Base-by-base conservation (phyloP, 2,113 vertebrate genomes). In the Chaetodon trifascialis region DNA sequence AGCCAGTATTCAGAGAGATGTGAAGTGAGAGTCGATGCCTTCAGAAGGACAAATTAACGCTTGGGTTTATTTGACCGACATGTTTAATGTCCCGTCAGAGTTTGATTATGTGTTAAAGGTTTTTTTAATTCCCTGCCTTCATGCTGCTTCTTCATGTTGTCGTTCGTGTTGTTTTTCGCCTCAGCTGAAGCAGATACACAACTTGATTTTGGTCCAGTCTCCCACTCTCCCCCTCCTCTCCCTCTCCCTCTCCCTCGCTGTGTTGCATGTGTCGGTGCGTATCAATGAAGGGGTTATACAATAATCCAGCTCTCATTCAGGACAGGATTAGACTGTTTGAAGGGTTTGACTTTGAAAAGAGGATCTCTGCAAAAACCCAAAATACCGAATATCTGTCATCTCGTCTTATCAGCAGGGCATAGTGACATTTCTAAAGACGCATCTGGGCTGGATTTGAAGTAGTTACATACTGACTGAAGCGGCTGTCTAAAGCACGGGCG, bases 241-340 rank as follows among this genome's bases (percentile, higher is more conserved):
- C 25, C 9, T 21, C 5, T 72, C 44, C 36, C 49, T 65, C 40
- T 67, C 51, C 38, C 85, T 70, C 0, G 0, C 65, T 87, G 38
- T 58, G 65, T 68, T 79, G 73, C 74, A 74, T 86, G 83, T 82
- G 84, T 88, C 64, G 58, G 68, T 79, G 80, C 5, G 67, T 82
- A 88, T 84, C 80, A 86, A 79, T 88, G 73, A 87, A 80, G 79
- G 66, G 84, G 82, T 89, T 89, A 80, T 76, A 90, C 87, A 89
- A 91, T 92, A 89, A 93, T 92, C 89, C 90, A 86, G 89, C 88
- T 86, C 79, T 89, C 91, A 92, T 93, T 94, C 91, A 92, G 76
- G 68, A 88, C 83, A 79, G 92, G 92, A 94, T 94, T 94, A 95
- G 86, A 82, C 67, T 58, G 80, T 92, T 93, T 89, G 87, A 90